Conservation (phyloP, 2,888 invertebrate species). For the Acanthopleura granulata region DNA sequence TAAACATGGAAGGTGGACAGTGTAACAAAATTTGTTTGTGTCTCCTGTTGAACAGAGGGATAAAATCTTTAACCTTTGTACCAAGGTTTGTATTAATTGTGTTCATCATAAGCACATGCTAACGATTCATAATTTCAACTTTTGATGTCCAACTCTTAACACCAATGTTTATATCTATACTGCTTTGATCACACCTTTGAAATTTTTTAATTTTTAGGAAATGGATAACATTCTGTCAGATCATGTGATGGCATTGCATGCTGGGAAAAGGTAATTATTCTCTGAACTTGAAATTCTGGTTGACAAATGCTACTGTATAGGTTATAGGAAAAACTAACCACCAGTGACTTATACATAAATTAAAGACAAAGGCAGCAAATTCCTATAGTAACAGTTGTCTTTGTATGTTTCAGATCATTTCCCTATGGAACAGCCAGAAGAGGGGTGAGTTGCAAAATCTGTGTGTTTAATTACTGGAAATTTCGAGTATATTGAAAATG, state of each 20-base stretch:
- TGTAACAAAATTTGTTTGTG: no score
- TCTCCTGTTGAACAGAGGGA: no score
- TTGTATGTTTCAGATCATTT: constrained; percentile 10
- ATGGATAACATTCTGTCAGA: constrained; percentile 83
- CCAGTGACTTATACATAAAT: no score
- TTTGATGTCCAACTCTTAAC: no score
- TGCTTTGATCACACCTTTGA: neutral
- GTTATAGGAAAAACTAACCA: neutral
- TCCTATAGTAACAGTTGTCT: no score
- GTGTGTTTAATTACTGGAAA: neutral
- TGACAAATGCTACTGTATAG: neutral
- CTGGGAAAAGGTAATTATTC: constrained; percentile 48
- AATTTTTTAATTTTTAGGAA: constrained; percentile 72
- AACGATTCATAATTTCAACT: no score
- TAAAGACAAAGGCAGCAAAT: no score
- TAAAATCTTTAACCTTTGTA: no score
- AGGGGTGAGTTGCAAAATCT: neutral
- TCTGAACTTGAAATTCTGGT: neutral
- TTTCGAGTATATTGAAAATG: neutral
- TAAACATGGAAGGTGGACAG: no score
- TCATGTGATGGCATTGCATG: constrained; percentile 84
- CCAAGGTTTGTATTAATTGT: no score
- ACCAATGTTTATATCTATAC: no score
- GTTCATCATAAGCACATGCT: no score
- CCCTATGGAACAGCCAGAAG: constrained; percentile 20